Evolutionary conservation across 2,888 invertebrate species (phyloP), one percentile per base, ranked within the genome.

Genomic region (Synergus umbraculus): DNA sequence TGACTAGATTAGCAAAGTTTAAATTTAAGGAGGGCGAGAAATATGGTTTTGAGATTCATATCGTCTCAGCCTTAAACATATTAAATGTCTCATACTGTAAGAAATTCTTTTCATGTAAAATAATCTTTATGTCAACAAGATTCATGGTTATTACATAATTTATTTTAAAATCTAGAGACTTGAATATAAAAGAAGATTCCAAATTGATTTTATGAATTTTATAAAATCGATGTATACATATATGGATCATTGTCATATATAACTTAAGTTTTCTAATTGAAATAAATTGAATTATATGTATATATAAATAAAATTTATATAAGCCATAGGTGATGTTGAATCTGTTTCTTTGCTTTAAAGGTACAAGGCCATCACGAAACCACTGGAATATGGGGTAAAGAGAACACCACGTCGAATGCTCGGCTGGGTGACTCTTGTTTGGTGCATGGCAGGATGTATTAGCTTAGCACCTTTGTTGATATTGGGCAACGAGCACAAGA

Each of bases 301-400:
- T 58, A 58, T 58, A 58, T 58, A 15, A 13, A 58, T 58, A 15
- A 13, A 15, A 29, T 29, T 18, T 22, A 10, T 18, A 10, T 9
- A 4, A 60, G 10, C 22, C 4, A 41, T 37, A 37, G 37, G 73
- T 54, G 22, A 22, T 22, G 15, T 37, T 73, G 49, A 73, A 73
- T 54, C 73, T 73, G 54, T 15, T 54, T n/a, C 49, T 73, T 54
- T 73, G 73, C 37, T 73, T 73, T n/a, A 54, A 82, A 92, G 98
- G 79, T 99, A 98, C 92, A 96, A 96, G 92, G 97, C 97, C 87
- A 96, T 98, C 84, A 98, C 98, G 8, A 97, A 98, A 90, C 99
- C 99, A 41, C 93, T 99, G 86, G 97, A 98, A 90, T 99, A 99
- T 92, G 98, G 98, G 9, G 98, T 98, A 64, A 98, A 98, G 92